Evolutionary conservation across 92 coral and sea anemone species (phyloP).

Genomic region (Blastomussa wellsi): DNA sequence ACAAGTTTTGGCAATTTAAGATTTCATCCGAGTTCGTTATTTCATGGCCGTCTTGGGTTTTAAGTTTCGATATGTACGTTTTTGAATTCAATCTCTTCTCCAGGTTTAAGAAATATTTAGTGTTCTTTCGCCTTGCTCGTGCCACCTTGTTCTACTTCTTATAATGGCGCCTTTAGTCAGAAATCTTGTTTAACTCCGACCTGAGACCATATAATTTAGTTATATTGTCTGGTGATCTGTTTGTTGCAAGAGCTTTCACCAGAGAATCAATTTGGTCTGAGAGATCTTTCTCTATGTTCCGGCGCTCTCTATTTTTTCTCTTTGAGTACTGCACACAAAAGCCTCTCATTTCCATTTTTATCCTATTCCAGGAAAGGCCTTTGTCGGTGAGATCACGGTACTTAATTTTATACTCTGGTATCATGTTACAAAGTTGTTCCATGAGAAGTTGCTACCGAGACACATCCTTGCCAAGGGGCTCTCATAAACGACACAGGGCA

Average conservation of each 20-base stretch:
- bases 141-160: slow-evolving; percentile 11
- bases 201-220: background rate
- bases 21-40: slow-evolving; percentile 1
- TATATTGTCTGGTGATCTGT: slow-evolving; percentile 9
- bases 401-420: background rate
- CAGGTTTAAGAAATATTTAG: slow-evolving; percentile 8
- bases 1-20: too few species aligned
- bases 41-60: background rate
- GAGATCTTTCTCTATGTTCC: background rate
- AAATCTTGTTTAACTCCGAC: background rate
- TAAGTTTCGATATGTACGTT: background rate
- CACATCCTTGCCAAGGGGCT: too few species aligned
- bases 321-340: slow-evolving; percentile 12
- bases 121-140: slow-evolving; percentile 1
- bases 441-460: too few species aligned
- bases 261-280: slow-evolving; percentile 5
- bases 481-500: too few species aligned
- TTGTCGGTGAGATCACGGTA: background rate
- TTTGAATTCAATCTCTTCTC: background rate
- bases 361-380: slow-evolving; percentile 12
- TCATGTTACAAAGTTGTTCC: background rate
- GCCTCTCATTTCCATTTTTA: slow-evolving; percentile 17
- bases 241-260: background rate
- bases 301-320: slow-evolving; percentile 2
- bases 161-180: background rate